These are phyloP conservation scores for Carterocephalus palaemon DNA, from an alignment of 2,888 invertebrate species.

Conservation along the genomic window DNA sequence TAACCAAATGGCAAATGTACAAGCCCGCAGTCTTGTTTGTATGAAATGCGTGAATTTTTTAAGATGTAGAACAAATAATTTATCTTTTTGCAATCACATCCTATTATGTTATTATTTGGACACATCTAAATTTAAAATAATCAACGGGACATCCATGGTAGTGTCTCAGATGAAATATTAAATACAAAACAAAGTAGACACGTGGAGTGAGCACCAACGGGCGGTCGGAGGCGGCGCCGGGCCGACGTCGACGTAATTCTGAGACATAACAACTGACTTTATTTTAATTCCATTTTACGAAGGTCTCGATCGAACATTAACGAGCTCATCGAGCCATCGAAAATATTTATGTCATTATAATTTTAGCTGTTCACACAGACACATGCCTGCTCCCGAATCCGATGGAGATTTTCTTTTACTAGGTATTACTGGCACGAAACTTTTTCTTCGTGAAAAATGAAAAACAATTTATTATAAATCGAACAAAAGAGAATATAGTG, in stretches of 20 bases:
- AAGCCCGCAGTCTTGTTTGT: no score
- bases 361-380: no score
- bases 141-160: no score
- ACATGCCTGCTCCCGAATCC: no score
- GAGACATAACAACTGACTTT: slow-evolving; percentile 7
- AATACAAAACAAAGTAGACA: slow-evolving; percentile 31
- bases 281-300: slow-evolving; percentile 18
- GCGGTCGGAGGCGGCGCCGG: slow-evolving; percentile 58
- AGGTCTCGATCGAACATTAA: slow-evolving; percentile 1
- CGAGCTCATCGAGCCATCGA: neutral
- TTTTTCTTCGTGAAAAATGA: slow-evolving; percentile 9
- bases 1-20: no score
- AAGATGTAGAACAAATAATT: no score
- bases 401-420: no score
- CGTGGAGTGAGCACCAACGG: slow-evolving; percentile 48
- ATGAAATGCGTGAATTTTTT: no score
- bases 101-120: no score
- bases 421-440: no score
- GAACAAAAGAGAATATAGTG: slow-evolving; percentile 10
- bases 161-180: neutral
- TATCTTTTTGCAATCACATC: neutral
- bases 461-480: slow-evolving; percentile 6
- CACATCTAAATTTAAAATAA: no score
- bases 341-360: neutral
- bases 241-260: slow-evolving; percentile 30